Percentiles rank a stretch among this genome's conserved stretches.
Conservation (phyloP, 2,113 vertebrate species). For the Mellivora capensis region DNA sequence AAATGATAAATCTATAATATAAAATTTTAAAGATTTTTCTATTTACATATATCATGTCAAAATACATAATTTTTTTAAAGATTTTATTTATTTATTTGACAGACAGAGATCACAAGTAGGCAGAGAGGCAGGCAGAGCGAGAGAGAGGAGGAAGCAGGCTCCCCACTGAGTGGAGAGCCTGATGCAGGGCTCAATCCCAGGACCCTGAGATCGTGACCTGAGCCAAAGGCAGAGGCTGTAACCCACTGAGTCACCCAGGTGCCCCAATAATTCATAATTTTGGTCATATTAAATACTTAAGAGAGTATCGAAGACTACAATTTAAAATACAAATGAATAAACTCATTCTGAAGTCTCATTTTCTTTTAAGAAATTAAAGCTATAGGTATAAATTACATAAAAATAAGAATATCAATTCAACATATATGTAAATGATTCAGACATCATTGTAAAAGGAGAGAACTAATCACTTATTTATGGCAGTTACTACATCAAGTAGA, state of each 20-base stretch:
- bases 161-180: too few species aligned
- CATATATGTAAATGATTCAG: background rate
- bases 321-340: constrained; percentile 17
- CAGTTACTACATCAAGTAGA: background rate
- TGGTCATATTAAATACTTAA: background rate
- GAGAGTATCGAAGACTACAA: background rate
- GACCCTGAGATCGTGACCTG: too few species aligned
- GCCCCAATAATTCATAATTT: background rate
- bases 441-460: background rate
- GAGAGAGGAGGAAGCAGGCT: too few species aligned
- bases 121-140: too few species aligned
- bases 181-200: too few species aligned
- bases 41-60: background rate
- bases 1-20: background rate
- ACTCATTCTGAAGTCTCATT: background rate
- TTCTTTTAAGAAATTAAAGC: background rate
- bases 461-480: background rate
- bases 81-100: too few species aligned
- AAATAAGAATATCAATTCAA: background rate
- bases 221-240: too few species aligned
- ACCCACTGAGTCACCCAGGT: too few species aligned
- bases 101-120: too few species aligned
- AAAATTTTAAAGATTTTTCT: background rate
- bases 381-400: background rate
- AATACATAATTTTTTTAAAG: too few species aligned